A percentile compares a stretch with the other conserved stretches of the same genome.
Evolutionary conservation across 2,888 invertebrate genomes (phyloP).

Genomic region (Idaea biselata): DNA sequence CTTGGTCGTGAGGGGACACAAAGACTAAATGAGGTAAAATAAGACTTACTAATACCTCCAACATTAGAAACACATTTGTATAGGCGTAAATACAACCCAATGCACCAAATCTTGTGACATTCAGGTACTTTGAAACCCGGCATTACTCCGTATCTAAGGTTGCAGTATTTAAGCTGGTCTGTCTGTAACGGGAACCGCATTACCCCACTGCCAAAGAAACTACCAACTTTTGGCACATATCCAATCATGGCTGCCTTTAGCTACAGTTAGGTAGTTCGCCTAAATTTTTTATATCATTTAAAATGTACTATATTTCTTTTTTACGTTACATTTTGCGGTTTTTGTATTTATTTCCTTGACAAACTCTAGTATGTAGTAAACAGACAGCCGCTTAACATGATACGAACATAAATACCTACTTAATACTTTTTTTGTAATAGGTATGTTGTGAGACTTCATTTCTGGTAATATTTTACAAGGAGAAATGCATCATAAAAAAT

Average conservation of each 20-base stretch:
- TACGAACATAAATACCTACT: too few relatives aligned
- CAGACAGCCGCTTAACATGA: background rate
- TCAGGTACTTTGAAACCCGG: background rate
- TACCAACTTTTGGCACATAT: background rate
- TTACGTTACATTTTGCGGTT: slow-evolving; percentile 3
- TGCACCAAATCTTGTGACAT: too few relatives aligned
- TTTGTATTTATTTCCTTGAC: background rate
- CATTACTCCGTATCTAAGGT: background rate
- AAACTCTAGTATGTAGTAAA: too few relatives aligned
- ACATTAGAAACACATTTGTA: too few relatives aligned
- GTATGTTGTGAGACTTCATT: too few relatives aligned
- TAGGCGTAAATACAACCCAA: too few relatives aligned
- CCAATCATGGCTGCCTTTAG: background rate
- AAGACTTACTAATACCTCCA: too few relatives aligned
- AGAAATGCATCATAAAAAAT: too few relatives aligned
- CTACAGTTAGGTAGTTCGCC: background rate
- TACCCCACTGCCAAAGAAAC: background rate
- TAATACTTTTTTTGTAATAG: too few relatives aligned
- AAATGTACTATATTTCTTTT: background rate
- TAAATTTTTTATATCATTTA: background rate
- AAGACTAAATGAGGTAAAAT: too few relatives aligned
- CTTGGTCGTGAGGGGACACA: too few relatives aligned
- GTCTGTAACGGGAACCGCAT: slow-evolving; percentile 1
- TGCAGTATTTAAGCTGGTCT: background rate
- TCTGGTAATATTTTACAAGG: too few relatives aligned